Evolutionary conservation across 2,888 invertebrate species (phyloP).

Genomic region (Tortricodes alternella): DNA sequence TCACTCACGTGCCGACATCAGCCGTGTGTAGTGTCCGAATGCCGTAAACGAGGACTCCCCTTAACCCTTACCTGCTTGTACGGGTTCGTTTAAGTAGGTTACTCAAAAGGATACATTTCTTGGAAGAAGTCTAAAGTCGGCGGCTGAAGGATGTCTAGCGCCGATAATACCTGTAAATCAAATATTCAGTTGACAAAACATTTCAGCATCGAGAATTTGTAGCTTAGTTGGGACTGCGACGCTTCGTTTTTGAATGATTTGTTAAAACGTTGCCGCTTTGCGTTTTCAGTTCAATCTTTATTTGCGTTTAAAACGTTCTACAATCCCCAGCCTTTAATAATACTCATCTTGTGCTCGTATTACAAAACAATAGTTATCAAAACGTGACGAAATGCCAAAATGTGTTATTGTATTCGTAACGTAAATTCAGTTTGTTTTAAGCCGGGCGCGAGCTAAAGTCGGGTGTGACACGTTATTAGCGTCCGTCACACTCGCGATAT

Average conservation of each 20-base stretch:
- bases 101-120: conserved; percentile 98
- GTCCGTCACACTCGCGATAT: conserved; percentile 37
- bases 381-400: conserved; percentile 8
- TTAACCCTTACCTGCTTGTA: conserved; percentile 36
- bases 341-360: neutral
- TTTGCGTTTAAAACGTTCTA: too few relatives aligned
- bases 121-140: conserved; percentile 99
- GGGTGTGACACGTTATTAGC: conserved; percentile 42
- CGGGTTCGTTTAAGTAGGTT: conserved; percentile 31
- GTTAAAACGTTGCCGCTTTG: too few relatives aligned
- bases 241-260: neutral
- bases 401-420: conserved; percentile 3
- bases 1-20: neutral
- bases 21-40: neutral
- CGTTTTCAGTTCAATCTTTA: too few relatives aligned
- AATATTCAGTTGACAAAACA: conserved; percentile 26
- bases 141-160: conserved; percentile 98
- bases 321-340: neutral
- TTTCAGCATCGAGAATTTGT: too few relatives aligned
- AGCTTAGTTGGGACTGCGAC: too few relatives aligned
- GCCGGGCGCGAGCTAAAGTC: conserved; percentile 32
- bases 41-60: neutral
- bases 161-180: conserved; percentile 95
- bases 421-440: conserved; percentile 25
- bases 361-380: neutral